Base-by-base conservation (phyloP, 2,888 invertebrate genomes). In the Drosophila antonietae region DNA sequence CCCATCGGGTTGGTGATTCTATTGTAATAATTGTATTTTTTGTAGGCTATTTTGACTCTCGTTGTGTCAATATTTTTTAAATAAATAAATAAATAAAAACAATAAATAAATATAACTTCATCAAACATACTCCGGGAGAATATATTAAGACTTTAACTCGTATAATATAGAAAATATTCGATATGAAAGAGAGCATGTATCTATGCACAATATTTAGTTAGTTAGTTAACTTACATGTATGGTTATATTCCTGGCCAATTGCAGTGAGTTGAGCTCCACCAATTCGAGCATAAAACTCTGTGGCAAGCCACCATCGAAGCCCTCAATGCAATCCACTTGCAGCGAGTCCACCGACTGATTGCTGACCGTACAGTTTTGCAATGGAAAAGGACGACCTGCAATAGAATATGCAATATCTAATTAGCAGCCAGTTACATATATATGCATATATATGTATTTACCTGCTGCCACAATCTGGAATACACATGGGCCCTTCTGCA, bases 391-490 rank as follows among this genome's bases (percentile, higher is more conserved):
- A 52, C 97, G 96, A 91, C 97, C 98, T 97, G 35, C 3, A 60
- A n/a, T 2, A 1, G 14, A 7, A 14, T 9, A 23, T 10, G 3
- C 2, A 6, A 20, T 44, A 44, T 10, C 18, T 12, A 51, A 18
- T 12, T 12, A 7, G 35, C 0, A 23, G 28, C 2, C 15, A 8
- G 18, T 6, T 39, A 9, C 7, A 28, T 18, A 10, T 12, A 3
- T 15, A 28, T 28, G 28, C 2, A 12, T 1, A 28, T 28, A 28
- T 9, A 9, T 3, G 1, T 8, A 35, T 69, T 93, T 92, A 97
- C 97, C 97, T 92, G 97, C 97, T 69, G 96, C 96, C 28, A 97
- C 96, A 81, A 97, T 95, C 93, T 97, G 97, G 93, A 97, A 97
- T 86, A 97, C 94, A 91, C 97, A 98, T 0, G 97, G 97, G 69